phyloP scores from a whole-genome alignment of 1,140 invertebrate genomes.

The Drosophila kanapiae region DNA sequence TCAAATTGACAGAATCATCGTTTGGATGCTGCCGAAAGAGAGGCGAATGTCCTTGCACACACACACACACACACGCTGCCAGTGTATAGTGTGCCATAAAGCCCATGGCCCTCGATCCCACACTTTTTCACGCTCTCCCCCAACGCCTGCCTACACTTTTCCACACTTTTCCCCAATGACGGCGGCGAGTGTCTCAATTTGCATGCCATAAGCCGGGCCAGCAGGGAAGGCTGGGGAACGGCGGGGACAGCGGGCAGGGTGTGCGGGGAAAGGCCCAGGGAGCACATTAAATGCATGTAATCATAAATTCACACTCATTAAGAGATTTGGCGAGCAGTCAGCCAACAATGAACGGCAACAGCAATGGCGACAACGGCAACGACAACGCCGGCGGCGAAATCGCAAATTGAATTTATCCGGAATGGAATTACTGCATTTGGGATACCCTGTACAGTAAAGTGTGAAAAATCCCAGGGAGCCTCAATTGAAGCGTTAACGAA shows the following conservation, averaged over 20 bases:
- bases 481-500: no score
- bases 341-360: constrained; percentile 25
- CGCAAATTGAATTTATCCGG: constrained; percentile 67
- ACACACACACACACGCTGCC: constrained; percentile 1
- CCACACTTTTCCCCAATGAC: constrained; percentile 16
- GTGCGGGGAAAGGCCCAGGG: not conserved
- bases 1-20: constrained; percentile 81
- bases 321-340: constrained; percentile 71
- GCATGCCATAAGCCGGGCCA: constrained; percentile 62
- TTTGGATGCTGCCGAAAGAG: constrained; percentile 26
- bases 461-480: not conserved
- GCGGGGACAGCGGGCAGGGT: not conserved
- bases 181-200: constrained; percentile 71
- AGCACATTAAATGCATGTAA: constrained; percentile 79
- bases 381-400: constrained; percentile 15
- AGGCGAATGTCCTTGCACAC: constrained; percentile 40
- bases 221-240: not conserved
- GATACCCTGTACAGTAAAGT: not conserved
- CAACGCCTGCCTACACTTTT: constrained; percentile 2
- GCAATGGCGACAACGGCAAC: constrained; percentile 1
- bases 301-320: constrained; percentile 83
- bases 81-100: constrained; percentile 1
- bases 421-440: constrained; percentile 58
- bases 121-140: not conserved
- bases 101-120: constrained; percentile 47